Base-by-base conservation (phyloP, 1,140 invertebrate species). In the Lepidurus couesii region DNA sequence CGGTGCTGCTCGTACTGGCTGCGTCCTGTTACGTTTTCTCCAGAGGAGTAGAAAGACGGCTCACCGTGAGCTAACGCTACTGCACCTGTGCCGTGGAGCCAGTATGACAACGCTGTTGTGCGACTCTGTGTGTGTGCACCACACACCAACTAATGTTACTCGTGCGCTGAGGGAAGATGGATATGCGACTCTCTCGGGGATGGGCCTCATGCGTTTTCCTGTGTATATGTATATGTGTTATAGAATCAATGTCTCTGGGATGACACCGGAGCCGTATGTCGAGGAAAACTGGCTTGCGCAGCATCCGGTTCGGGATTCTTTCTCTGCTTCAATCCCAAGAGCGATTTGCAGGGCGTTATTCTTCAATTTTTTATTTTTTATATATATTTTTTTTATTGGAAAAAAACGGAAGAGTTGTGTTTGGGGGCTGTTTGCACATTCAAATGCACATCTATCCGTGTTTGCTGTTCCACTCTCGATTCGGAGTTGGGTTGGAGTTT, bases 121-220 rank as follows among this genome's bases (percentile, higher is more conserved):
- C 53, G 53, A 65, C 53, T 65, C 53, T 65, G 53, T 21, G 53
- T n/a, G 53, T 21, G 53, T 21, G 53, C 21, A 21, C 53, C 21
- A 21, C 3, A 65, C 53, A 65, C 53, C 53, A 65, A 65, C 53
- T 65, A 65, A 65, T 21, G 53, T 21, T 65, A 7, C 34, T 5
- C 53, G 16, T 10, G 53, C 53, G 53, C 53, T 65, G 53, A 21
- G 53, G 53, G 53, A 65, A 65, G 53, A 65, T 65, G 53, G 53
- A 65, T 65, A 65, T 65, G 53, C 6, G 53, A 65, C 16, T 65
- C 21, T 7, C 21, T 65, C 53, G 53, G 7, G 53, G 16, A 10
- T 65, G 53, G 53, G 53, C 34, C 34, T 34, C 34, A 34, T 34
- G 34, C 34, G 34, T 34, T 34, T 34, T 34, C 34, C 34, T 34